phyloP scores from a whole-genome alignment of 2,113 vertebrate species.

The Dasypus novemcinctus region DNA sequence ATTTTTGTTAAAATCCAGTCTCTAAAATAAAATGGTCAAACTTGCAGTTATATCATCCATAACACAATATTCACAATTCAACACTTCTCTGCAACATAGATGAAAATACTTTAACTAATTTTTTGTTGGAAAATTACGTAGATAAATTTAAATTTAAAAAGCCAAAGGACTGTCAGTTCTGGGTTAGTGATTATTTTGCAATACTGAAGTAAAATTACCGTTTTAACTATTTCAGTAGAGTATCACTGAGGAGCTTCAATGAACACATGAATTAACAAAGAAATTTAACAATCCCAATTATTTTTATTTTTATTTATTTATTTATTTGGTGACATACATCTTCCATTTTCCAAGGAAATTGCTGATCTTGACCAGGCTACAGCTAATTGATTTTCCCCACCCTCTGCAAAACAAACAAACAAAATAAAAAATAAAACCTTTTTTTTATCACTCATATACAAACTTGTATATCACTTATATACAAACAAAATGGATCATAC shows the following conservation, averaged over 20 bases:
- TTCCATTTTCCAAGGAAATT: background rate
- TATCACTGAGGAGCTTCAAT: background rate
- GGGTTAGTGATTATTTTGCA: background rate
- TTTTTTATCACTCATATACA: background rate
- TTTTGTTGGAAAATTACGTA: background rate
- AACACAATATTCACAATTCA: background rate
- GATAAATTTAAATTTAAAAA: background rate
- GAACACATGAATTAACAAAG: background rate
- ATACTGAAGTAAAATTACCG: background rate
- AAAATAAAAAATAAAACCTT: background rate
- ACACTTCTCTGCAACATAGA: background rate
- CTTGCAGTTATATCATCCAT: background rate
- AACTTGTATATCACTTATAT: background rate
- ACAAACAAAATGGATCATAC: background rate
- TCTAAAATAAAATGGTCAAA: background rate
- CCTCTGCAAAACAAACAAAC: background rate
- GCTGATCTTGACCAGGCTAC: background rate
- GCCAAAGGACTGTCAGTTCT: background rate
- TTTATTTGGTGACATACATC: too few relatives aligned
- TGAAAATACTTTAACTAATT: background rate
- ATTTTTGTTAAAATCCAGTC: background rate
- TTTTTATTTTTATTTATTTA: background rate
- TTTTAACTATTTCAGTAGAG: background rate
- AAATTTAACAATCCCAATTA: background rate
- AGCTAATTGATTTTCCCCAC: background rate